Evolutionary conservation across 2,797 vertebrate genomes (phyloP).

Genomic region (Lates japonicus): DNA sequence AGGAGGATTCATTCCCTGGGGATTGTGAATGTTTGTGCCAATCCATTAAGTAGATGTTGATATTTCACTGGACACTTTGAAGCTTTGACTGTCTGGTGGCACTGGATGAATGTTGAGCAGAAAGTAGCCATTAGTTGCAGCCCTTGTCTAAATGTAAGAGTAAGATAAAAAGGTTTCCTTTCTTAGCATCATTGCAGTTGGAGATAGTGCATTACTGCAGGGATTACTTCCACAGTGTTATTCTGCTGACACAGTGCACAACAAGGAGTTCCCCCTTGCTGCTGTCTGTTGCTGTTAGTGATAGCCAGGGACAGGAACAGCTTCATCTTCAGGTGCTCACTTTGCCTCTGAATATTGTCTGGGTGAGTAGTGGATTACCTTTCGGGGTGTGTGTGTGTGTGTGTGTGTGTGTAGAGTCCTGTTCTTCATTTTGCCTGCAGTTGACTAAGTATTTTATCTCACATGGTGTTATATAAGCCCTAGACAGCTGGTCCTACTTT

Average conservation of each 20-base stretch:
- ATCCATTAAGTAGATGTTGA: not conserved
- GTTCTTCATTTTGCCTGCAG: slow-evolving; percentile 42
- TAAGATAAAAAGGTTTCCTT: slow-evolving; percentile 16
- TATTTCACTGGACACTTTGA: no score
- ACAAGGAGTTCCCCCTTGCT: slow-evolving; percentile 47
- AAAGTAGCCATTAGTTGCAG: not conserved
- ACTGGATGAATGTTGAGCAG: not conserved
- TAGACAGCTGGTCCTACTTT: slow-evolving; percentile 68
- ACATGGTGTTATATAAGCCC: slow-evolving; percentile 60
- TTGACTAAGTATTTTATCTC: slow-evolving; percentile 53
- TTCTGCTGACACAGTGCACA: slow-evolving; percentile 61
- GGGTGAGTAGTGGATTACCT: slow-evolving; percentile 50
- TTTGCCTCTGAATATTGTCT: slow-evolving; percentile 38
- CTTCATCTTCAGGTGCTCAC: slow-evolving; percentile 50
- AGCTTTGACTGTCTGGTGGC: not conserved
- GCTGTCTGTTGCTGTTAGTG: slow-evolving; percentile 38
- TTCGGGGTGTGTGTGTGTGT: slow-evolving; percentile 20
- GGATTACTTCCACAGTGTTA: slow-evolving; percentile 44
- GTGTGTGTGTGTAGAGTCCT: slow-evolving; percentile 6
- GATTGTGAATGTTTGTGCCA: not conserved
- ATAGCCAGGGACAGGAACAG: slow-evolving; percentile 40
- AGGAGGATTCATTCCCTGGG: no score
- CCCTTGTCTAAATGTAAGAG: not conserved
- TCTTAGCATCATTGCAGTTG: not conserved
- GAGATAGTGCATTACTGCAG: slow-evolving; percentile 23